Conservation (phyloP, 2,797 vertebrate species). For the Neomorphus geoffroyi region DNA sequence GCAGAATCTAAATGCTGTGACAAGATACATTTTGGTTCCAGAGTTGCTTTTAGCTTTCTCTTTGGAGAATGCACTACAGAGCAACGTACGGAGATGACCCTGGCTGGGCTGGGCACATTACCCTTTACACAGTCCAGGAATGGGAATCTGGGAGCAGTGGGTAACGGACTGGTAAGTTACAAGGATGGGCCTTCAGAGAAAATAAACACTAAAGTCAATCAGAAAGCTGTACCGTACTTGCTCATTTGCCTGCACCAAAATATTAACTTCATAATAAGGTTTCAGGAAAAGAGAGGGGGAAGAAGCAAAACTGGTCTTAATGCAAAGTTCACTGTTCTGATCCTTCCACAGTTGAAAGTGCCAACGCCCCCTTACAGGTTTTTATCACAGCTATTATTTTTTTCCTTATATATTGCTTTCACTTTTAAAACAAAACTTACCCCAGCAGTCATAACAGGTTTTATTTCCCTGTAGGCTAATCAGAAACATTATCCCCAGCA, state of each 20-base stretch:
- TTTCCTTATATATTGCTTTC: background rate
- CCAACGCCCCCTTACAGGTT: background rate
- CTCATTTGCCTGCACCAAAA: background rate
- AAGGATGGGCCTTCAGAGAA: background rate
- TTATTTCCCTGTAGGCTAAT: background rate
- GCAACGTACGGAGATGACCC: background rate
- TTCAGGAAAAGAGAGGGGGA: background rate
- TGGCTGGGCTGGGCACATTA: background rate
- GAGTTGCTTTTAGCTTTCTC: background rate
- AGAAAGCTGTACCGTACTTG: background rate
- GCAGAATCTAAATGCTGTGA: background rate
- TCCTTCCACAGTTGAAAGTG: background rate
- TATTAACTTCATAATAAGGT: background rate
- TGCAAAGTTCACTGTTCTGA: background rate
- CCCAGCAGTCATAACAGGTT: background rate
- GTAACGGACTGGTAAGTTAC: background rate
- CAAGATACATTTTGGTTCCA: background rate
- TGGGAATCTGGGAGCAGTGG: background rate
- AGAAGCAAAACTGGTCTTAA: background rate
- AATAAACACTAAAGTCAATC: background rate
- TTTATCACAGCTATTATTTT: background rate
- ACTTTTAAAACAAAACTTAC: conserved; percentile 22
- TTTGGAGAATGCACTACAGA: background rate
- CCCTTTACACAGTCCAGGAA: background rate
- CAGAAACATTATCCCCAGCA: conserved; percentile 29